Conservation (phyloP, 2,797 vertebrate genomes). For the Botia kubotai region DNA sequence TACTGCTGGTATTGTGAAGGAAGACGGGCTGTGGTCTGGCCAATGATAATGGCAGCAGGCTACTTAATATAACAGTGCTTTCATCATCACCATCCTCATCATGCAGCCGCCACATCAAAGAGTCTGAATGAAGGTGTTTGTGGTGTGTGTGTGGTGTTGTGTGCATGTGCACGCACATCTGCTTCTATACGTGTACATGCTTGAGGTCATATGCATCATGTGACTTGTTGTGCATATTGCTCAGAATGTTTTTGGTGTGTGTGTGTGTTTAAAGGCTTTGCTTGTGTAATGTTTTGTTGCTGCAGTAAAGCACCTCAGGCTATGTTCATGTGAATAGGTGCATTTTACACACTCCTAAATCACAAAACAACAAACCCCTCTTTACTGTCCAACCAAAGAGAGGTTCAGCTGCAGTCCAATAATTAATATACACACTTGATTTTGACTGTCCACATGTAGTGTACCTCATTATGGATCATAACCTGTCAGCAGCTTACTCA, state of each 20-base stretch:
- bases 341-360: conserved; percentile 86
- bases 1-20: conserved; percentile 89
- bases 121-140: conserved; percentile 46
- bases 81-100: conserved; percentile 84
- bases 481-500: conserved; percentile 35
- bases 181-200: conserved; percentile 3
- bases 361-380: conserved; percentile 72
- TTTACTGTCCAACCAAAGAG: conserved; percentile 57
- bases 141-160: too few species aligned
- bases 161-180: conserved; percentile 22
- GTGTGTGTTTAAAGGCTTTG: conserved; percentile 49
- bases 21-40: conserved; percentile 72
- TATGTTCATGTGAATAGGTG: conserved; percentile 99
- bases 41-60: conserved; percentile 84
- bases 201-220: conserved; percentile 13
- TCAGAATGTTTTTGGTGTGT: conserved; percentile 17
- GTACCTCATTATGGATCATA: conserved; percentile 33
- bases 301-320: conserved; percentile 89
- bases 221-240: conserved; percentile 6
- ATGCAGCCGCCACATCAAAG: conserved; percentile 87
- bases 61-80: conserved; percentile 88
- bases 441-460: conserved; percentile 42
- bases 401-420: conserved; percentile 68
- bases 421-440: conserved; percentile 51
- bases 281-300: conserved; percentile 92